phyloP scores from a whole-genome alignment of 2,113 vertebrate species.

The Cynocephalus volans region DNA sequence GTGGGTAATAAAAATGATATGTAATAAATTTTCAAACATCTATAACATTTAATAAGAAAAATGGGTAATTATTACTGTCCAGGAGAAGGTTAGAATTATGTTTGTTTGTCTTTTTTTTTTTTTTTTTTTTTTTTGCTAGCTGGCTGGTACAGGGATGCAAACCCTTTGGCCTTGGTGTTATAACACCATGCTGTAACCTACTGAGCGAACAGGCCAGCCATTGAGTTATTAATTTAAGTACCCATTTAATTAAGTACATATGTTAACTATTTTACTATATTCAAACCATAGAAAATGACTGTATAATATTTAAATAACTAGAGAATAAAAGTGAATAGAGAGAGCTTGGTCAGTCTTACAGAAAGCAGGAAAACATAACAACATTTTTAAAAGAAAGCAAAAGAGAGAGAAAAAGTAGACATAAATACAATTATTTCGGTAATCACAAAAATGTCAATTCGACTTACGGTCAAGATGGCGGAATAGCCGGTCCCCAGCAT shows the following conservation, averaged over 20 bases:
- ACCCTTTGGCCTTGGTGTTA: no score
- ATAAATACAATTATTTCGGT: constrained; percentile 41
- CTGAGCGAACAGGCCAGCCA: no score
- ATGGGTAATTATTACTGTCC: not conserved
- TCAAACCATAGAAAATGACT: not conserved
- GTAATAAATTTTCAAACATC: not conserved
- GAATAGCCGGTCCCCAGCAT: no score
- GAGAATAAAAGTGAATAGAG: not conserved
- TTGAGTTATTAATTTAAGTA: not conserved
- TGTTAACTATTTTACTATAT: constrained; percentile 14
- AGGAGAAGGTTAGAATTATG: constrained; percentile 28
- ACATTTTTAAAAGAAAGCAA: not conserved
- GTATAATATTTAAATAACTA: not conserved
- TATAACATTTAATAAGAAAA: not conserved
- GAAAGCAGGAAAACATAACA: constrained; percentile 22
- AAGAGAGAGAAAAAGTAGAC: not conserved
- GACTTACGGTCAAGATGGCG: no score
- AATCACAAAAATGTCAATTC: not conserved
- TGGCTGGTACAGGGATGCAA: no score
- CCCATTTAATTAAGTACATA: not conserved
- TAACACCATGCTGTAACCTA: no score
- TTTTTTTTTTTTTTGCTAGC: no score
- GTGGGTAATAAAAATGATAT: not conserved
- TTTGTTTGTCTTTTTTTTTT: no score
- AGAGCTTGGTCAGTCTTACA: not conserved